Evolutionary conservation across 1,140 invertebrate species (phyloP).

Genomic region (Bradynema listronoti): DNA sequence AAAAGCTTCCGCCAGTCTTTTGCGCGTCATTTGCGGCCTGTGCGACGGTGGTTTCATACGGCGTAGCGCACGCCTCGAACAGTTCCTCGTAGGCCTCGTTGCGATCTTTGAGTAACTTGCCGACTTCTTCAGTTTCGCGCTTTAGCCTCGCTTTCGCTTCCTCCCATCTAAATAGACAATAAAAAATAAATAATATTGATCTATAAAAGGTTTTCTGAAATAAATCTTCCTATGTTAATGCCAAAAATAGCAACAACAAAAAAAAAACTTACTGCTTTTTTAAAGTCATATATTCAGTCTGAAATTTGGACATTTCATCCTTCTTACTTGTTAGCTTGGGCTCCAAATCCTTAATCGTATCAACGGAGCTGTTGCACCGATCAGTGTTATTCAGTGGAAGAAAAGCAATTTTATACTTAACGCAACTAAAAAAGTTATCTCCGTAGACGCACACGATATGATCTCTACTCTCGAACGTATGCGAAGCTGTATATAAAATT

Average conservation of each 20-base stretch:
- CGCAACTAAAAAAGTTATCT: constrained; percentile 47
- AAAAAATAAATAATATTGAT: neutral
- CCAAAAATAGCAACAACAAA: neutral
- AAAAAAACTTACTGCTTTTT: constrained; percentile 45
- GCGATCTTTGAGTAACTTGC: constrained; percentile 10
- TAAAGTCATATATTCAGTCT: constrained; percentile 51
- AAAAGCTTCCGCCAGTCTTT: constrained; percentile 25
- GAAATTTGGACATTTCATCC: constrained; percentile 50
- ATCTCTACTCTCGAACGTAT: constrained; percentile 40
- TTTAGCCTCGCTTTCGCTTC: constrained; percentile 25
- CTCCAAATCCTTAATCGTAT: constrained; percentile 39
- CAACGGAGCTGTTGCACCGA: constrained; percentile 16
- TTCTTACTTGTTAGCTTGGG: constrained; percentile 41
- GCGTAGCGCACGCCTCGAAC: constrained; percentile 19
- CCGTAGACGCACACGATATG: constrained; percentile 57
- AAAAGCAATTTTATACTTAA: constrained; percentile 45
- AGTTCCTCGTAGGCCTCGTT: constrained; percentile 27
- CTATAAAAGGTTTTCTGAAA: neutral
- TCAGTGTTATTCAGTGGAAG: constrained; percentile 22
- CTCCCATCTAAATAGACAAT: constrained; percentile 22
- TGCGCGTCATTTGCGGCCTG: too few species aligned
- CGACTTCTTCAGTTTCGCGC: constrained; percentile 24
- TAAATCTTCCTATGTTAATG: neutral
- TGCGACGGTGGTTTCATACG: constrained; percentile 8
- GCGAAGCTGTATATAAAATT: constrained; percentile 33